Conservation (phyloP, 1,140 invertebrate genomes). For the Thaumetopoea pityocampa region DNA sequence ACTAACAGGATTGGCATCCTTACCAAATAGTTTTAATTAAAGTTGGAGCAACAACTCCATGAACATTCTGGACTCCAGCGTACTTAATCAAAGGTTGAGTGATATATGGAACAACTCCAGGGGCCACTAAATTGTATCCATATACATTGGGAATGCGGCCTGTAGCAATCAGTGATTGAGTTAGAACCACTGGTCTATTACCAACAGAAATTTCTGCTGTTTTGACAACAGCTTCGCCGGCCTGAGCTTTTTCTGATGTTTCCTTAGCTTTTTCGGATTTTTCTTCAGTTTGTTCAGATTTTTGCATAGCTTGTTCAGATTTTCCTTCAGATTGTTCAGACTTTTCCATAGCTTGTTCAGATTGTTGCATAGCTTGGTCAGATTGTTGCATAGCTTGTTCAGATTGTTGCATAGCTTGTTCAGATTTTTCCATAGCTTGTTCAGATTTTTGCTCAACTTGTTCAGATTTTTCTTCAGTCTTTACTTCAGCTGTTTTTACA, state of each 20-base stretch:
- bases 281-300: constrained; percentile 19
- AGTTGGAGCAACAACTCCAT: constrained; percentile 14
- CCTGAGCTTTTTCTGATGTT: constrained; percentile 1
- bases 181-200: neutral
- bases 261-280: constrained; percentile 28
- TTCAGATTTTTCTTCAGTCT: constrained; percentile 20
- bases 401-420: constrained; percentile 16
- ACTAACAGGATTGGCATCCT: too few relatives aligned
- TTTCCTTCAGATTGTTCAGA: constrained; percentile 20
- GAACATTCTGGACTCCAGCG: constrained; percentile 14
- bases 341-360: constrained; percentile 3
- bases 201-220: constrained; percentile 7
- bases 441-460: constrained; percentile 12
- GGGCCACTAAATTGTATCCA: constrained; percentile 1
- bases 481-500: constrained; percentile 9
- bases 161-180: neutral
- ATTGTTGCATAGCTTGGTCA: constrained; percentile 19
- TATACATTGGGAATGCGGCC: constrained; percentile 2
- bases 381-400: constrained; percentile 20
- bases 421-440: constrained; percentile 25
- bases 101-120: neutral
- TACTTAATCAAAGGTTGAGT: constrained; percentile 22
- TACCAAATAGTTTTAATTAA: constrained; percentile 26
- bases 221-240: constrained; percentile 12
- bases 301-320: constrained; percentile 9